Evolutionary conservation across 2,113 vertebrate species (phyloP), one percentile per base, ranked within the genome.

Genomic region (Serinus canaria): DNA sequence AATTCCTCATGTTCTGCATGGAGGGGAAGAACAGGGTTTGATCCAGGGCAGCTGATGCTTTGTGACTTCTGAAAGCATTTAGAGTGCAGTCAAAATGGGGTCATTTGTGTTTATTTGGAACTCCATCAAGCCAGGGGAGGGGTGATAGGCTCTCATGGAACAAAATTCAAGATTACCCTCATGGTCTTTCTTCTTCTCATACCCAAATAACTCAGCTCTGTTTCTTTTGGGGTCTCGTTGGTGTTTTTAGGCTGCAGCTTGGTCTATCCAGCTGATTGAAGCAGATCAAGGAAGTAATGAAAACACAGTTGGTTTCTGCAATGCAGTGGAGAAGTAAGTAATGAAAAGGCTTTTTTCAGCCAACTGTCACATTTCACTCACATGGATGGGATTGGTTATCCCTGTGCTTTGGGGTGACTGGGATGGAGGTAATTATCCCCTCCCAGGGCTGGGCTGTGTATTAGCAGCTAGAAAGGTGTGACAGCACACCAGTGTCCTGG

Each of bases 241-340:
- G 6, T 87, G 25, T 75, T 95, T 97, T 91, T 70, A 98, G 98
- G 39, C 49, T 81, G 53, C 62, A 86, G 37, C 12, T 91, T 97
- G 90, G 80, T 89, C 70, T 49, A 76, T 98, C 94, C 94, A 96
- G 47, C 87, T 98, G 46, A 22, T 67, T 70, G 95, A 97, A 92
- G 87, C 90, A 62, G 84, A 92, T 39, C 92, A 85, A 92, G 96
- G 96, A 41, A 97, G 95, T 41, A 92, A 97, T 31, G 75, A 49
- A 33, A 97, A 15, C 43, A 89, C 88, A 13, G 74, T 11, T 62
- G 94, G 78, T 46, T 98, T 98, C 91, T 98, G 97, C 68, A 85
- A 68, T 0, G 39, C 82, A 72, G 97, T 98, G 39, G 93, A 96
- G 64, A 97, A 78, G 98, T 98, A 83, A 97, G 98, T 98, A 76